Evolutionary conservation across 2,888 invertebrate species (phyloP).

Genomic region (Thysanoteuthis rhombus): DNA sequence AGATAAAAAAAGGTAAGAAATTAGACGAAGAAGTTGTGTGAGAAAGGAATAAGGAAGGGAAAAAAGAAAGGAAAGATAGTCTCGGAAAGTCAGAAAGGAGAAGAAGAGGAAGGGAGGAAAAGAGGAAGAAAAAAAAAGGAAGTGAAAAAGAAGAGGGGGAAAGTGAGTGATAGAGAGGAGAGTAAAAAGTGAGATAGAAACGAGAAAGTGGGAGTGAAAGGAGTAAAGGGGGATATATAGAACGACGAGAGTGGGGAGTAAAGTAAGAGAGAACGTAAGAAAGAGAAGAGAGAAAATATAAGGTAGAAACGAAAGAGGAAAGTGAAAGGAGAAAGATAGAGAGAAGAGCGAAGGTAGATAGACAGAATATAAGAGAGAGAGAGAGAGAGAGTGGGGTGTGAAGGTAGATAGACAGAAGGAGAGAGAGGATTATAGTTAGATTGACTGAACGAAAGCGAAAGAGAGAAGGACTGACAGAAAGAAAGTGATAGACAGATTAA

Average conservation of each 20-base stretch:
- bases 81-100: too few relatives aligned
- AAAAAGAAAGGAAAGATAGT: not conserved
- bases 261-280: not conserved
- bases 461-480: not conserved
- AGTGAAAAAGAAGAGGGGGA: not conserved
- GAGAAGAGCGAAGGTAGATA: not conserved
- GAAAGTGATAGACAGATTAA: not conserved
- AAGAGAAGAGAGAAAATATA: too few relatives aligned
- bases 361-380: not conserved
- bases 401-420: not conserved
- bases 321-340: not conserved
- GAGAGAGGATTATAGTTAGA: not conserved
- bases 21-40: not conserved
- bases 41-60: not conserved
- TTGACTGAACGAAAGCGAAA: too few relatives aligned
- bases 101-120: not conserved
- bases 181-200: not conserved
- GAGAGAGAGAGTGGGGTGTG: not conserved
- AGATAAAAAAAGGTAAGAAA: not conserved
- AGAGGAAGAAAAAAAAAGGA: not conserved
- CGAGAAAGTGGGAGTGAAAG: not conserved
- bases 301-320: not conserved
- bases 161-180: not conserved
- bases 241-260: not conserved
- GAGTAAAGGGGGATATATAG: not conserved